Evolutionary conservation across 1,140 invertebrate species (phyloP).

Genomic region (Scaptodrosophila lebanonensis): DNA sequence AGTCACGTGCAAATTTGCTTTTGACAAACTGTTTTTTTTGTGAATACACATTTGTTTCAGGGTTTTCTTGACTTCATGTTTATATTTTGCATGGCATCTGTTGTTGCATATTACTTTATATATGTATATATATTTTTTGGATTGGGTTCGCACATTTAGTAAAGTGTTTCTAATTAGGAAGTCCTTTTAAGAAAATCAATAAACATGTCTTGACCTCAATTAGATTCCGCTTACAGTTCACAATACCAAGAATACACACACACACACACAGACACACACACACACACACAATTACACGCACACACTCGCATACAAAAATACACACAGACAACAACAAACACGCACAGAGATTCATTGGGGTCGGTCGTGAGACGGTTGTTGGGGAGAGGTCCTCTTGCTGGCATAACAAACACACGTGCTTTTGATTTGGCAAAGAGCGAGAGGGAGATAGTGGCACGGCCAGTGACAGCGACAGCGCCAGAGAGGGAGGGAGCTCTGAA

Average conservation of each 20-base stretch:
- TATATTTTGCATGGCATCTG: not conserved
- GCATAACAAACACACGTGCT: constrained; percentile 50
- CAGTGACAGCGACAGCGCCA: too few relatives aligned
- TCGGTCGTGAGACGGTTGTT: not conserved
- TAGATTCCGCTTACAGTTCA: constrained; percentile 72
- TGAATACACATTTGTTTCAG: too few relatives aligned
- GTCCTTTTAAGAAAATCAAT: constrained; percentile 74
- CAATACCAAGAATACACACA: constrained; percentile 43
- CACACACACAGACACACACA: constrained; percentile 21
- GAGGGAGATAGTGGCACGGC: too few relatives aligned
- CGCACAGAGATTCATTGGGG: constrained; percentile 30
- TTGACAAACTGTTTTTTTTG: too few relatives aligned
- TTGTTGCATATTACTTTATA: too few relatives aligned
- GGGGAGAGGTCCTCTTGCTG: not conserved
- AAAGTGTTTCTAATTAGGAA: constrained; percentile 72
- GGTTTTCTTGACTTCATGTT: too few relatives aligned
- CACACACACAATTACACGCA: constrained; percentile 21
- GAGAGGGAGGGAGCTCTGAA: constrained; percentile 9
- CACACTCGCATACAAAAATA: too few relatives aligned
- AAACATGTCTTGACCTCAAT: constrained; percentile 75
- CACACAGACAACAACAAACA: too few relatives aligned
- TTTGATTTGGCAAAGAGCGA: constrained; percentile 50
- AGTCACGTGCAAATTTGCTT: too few relatives aligned
- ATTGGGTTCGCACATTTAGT: constrained; percentile 19
- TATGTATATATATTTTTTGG: too few relatives aligned